A percentile compares a stretch with the other conserved stretches of the same genome.
Conservation (phyloP, 2,888 invertebrate species). For the Heliconius charithonia region DNA sequence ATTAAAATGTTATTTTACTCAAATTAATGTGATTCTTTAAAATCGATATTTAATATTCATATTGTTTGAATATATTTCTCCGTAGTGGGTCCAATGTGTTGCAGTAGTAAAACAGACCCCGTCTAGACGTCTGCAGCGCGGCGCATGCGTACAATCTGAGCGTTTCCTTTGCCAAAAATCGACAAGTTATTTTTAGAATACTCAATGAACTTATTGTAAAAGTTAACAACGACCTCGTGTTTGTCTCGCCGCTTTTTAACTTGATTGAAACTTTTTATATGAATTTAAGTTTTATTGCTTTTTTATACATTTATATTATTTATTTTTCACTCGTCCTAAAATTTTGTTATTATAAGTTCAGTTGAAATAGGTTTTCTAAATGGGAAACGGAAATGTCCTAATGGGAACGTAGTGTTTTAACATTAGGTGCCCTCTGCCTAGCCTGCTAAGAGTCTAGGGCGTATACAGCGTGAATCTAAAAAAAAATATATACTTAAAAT, state of each 20-base stretch:
- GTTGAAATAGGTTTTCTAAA: neutral
- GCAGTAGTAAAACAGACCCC: constrained; percentile 53
- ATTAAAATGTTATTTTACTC: neutral
- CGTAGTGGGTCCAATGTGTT: constrained; percentile 46
- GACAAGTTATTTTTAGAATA: constrained; percentile 39
- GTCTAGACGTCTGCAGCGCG: constrained; percentile 72
- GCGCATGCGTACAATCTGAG: constrained; percentile 60
- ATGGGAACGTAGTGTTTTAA: too few relatives aligned
- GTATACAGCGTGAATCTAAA: too few relatives aligned
- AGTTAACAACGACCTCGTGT: constrained; percentile 22
- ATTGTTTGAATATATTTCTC: constrained; percentile 24
- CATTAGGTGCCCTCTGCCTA: too few relatives aligned
- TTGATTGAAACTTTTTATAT: neutral
- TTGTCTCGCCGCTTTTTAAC: constrained; percentile 15
- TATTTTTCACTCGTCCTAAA: neutral
- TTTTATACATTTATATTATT: neutral
- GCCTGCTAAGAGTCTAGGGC: too few relatives aligned
- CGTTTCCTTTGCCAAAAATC: constrained; percentile 43
- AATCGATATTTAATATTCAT: constrained; percentile 9
- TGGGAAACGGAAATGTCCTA: too few relatives aligned
- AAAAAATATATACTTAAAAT: too few relatives aligned
- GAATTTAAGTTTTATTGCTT: neutral
- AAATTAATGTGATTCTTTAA: neutral
- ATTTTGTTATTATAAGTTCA: neutral
- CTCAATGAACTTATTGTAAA: constrained; percentile 32